Evolutionary conservation across 2,113 vertebrate genomes (phyloP).

Genomic region (Chaenocephalus aceratus): DNA sequence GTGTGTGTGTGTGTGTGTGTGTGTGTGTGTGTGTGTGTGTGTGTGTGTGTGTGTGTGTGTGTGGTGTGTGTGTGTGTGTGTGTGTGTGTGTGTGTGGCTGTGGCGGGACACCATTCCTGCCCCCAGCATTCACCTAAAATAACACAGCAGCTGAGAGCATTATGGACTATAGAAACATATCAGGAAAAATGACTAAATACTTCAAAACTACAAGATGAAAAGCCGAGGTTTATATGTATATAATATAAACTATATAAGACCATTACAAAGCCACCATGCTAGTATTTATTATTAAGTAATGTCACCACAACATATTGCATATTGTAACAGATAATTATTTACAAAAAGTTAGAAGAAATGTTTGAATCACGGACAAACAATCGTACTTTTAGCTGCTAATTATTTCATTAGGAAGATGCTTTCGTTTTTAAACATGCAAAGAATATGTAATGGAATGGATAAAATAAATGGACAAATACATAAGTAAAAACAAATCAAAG

Average conservation of each 20-base stretch:
- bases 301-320: background rate
- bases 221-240: background rate
- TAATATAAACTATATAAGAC: background rate
- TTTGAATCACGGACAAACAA: background rate
- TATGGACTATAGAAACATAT: slow-evolving; percentile 7
- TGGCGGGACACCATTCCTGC: slow-evolving; percentile 1
- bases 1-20: too few relatives aligned
- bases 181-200: background rate
- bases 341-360: too few relatives aligned
- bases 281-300: background rate
- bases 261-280: background rate
- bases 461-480: background rate
- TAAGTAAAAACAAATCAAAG: background rate
- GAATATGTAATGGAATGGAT: background rate
- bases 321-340: background rate
- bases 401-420: background rate
- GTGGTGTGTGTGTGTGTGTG: background rate
- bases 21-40: background rate
- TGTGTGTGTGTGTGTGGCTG: background rate
- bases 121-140: slow-evolving; percentile 26
- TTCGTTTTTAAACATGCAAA: background rate
- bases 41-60: background rate
- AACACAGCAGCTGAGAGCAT: slow-evolving; percentile 21
- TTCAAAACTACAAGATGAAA: background rate
- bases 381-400: slow-evolving; percentile 4